Evolutionary conservation across 2,113 vertebrate genomes (phyloP), one percentile per base, ranked within the genome.

Genomic region (Microtus pennsylvanicus): DNA sequence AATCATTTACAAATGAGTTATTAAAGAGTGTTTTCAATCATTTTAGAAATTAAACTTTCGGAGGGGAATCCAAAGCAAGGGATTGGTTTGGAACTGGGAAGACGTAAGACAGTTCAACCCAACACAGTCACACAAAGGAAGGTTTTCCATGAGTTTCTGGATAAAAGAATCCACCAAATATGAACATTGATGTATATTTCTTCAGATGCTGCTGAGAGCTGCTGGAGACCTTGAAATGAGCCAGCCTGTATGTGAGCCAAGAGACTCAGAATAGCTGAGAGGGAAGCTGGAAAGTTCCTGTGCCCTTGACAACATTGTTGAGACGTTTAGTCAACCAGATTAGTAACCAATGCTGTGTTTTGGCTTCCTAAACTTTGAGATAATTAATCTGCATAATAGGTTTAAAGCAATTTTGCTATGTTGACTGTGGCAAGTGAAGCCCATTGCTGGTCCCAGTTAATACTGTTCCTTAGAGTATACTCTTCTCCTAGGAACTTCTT

Each of bases 141-240:
- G 13, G 17, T 11, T 78, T 81, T 89, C 63, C 82, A 11, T 82
- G 35, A 91, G 30, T 4, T 89, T 14, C 50, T 4, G 4, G 16
- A 30, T 81, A 91, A 75, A 90, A 81, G 17, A 91, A 72, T 70
- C 17, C 35, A 90, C 47, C 38, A 47, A 81, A 63, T 47, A 33
- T 6, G 55, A 95, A 76, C 19, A 47, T 12, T 9, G 30, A 65
- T 42, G 42, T 33, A 24, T 14, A 38, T 85, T 89, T 93, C 75
- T 97, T 83, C 65, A 74, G 33, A 87, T 38, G 77, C 4, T 80
- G 6, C 26, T 35, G 69, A 96, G 30, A 35, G 50, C 33, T 47
- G 38, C 30, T 52, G 45, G 87, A 93, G 80, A 94, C 70, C 47
- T 90, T 94, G 45, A 75, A 76, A 80, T 35, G 42, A 72, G 74